phyloP scores from a whole-genome alignment of 2,888 invertebrate genomes.

The Cephus nigrinus region DNA sequence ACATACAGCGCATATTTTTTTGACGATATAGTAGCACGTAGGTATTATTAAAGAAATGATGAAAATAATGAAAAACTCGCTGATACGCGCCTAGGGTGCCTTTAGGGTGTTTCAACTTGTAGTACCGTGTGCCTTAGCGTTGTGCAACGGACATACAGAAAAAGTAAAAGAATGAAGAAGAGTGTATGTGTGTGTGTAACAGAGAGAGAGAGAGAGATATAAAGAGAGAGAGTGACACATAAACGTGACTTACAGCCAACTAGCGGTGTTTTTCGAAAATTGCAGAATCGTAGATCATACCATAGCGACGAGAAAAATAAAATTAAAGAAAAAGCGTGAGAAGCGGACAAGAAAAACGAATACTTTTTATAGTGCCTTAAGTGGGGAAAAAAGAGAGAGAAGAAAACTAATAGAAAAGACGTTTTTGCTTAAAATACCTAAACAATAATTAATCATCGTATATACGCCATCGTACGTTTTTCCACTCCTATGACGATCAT shows the following conservation, averaged over 20 bases:
- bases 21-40: slow-evolving; percentile 30
- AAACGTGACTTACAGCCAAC: background rate
- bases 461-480: background rate
- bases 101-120: slow-evolving; percentile 52
- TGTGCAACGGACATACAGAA: slow-evolving; percentile 26
- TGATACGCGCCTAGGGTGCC: slow-evolving; percentile 49
- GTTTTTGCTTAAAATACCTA: background rate
- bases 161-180: slow-evolving; percentile 5
- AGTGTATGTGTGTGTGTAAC: too few relatives aligned
- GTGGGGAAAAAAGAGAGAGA: background rate
- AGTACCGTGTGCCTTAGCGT: slow-evolving; percentile 61
- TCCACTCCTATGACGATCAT: too few relatives aligned
- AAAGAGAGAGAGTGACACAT: background rate
- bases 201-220: too few relatives aligned
- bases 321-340: background rate
- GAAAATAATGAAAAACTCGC: slow-evolving; percentile 20
- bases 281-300: background rate
- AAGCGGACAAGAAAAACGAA: background rate
- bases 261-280: background rate
- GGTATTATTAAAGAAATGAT: slow-evolving; percentile 21
- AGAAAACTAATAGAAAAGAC: background rate
- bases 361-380: background rate
- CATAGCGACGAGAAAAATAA: background rate
- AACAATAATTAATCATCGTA: background rate
- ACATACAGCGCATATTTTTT: slow-evolving; percentile 33